These are phyloP conservation scores for Palythoa heliodiscus DNA, from an alignment of 92 coral and sea anemone genomes.

Conservation along the genomic window DNA sequence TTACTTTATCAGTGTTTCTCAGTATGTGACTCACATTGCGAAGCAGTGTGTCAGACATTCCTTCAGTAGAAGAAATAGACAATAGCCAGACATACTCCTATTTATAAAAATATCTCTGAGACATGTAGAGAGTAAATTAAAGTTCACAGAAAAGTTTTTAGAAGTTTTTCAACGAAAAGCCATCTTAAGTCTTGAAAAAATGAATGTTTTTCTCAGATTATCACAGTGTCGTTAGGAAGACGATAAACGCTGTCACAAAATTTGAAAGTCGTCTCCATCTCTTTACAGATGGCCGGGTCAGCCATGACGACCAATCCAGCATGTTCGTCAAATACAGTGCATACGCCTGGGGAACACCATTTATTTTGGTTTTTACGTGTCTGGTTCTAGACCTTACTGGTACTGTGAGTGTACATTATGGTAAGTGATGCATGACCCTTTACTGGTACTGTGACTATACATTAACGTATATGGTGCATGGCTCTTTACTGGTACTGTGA, in stretches of 20 bases:
- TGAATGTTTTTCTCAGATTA: not conserved
- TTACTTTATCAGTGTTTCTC: too few species aligned
- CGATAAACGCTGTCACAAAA: not conserved
- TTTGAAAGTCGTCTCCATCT: not conserved
- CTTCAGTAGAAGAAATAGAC: too few species aligned
- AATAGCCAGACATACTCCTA: too few species aligned
- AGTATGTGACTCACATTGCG: too few species aligned
- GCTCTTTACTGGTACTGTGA: not conserved
- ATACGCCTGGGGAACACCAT: constrained; percentile 34
- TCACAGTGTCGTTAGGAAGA: not conserved
- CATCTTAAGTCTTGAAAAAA: not conserved
- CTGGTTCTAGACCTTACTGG: constrained; percentile 20
- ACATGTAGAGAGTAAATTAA: too few species aligned
- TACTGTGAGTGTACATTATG: constrained; percentile 3
- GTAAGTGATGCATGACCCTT: not conserved
- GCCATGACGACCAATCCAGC: constrained; percentile 12
- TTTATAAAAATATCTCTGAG: too few species aligned
- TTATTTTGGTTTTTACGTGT: not conserved
- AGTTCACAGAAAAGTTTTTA: too few species aligned
- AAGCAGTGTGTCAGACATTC: not conserved
- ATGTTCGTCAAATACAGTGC: constrained; percentile 10
- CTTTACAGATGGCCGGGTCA: constrained; percentile 9
- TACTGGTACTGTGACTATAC: not conserved
- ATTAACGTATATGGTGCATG: not conserved
- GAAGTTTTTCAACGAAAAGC: not conserved